phyloP scores from a whole-genome alignment of 2,888 invertebrate species.

The Leptopilina myrica region DNA sequence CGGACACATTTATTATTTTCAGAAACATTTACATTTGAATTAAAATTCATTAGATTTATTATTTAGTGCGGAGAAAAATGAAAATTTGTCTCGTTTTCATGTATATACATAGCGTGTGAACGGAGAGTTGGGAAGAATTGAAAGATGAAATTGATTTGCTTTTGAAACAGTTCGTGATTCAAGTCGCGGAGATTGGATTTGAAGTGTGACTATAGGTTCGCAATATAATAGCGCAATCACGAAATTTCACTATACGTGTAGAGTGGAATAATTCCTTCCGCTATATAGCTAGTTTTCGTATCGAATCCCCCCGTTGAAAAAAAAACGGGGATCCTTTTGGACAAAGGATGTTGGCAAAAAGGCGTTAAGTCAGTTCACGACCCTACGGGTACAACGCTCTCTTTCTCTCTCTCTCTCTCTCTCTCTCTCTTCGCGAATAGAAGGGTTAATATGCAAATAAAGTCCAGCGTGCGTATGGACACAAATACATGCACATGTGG shows the following conservation, averaged over 20 bases:
- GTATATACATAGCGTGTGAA: neutral
- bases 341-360: constrained; percentile 65
- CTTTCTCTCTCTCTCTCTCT: no score
- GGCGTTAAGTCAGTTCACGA: constrained; percentile 73
- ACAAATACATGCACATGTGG: constrained; percentile 43
- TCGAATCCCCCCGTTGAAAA: neutral
- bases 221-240: constrained; percentile 38
- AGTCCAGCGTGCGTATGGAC: constrained; percentile 41
- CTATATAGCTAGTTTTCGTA: neutral
- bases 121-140: neutral
- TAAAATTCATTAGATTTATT: neutral
- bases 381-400: constrained; percentile 60
- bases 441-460: constrained; percentile 73
- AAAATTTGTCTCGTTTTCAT: no score
- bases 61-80: no score
- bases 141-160: constrained; percentile 23
- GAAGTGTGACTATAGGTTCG: constrained; percentile 11
- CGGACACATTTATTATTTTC: no score
- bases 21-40: constrained; percentile 20
- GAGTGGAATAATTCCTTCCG: constrained; percentile 25
- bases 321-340: neutral
- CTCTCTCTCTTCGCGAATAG: constrained; percentile 17
- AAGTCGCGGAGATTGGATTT: constrained; percentile 33
- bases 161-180: constrained; percentile 31
- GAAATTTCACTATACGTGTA: constrained; percentile 37